Conservation (phyloP, 2,888 invertebrate genomes). For the Tipula helvola region DNA sequence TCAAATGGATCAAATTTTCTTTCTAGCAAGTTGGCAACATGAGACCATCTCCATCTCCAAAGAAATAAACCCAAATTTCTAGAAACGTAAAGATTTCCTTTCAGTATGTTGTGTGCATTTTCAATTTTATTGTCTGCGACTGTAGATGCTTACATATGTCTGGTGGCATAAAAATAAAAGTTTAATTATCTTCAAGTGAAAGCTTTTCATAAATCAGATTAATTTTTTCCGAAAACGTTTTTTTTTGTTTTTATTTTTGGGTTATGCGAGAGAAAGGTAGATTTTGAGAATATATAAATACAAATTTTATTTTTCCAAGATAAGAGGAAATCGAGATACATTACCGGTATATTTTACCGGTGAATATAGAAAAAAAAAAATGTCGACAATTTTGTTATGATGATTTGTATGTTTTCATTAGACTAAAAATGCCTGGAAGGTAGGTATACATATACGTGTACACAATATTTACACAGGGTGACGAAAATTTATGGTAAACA, state of each 20-base stretch:
- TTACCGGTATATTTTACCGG: too few relatives aligned
- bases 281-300: too few relatives aligned
- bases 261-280: neutral
- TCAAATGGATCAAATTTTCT: neutral
- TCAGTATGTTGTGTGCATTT: neutral
- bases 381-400: neutral
- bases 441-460: neutral
- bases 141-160: neutral
- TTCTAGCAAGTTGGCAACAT: neutral
- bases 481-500: neutral
- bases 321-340: too few relatives aligned
- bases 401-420: neutral
- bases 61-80: neutral
- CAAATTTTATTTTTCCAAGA: too few relatives aligned
- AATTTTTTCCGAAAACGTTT: neutral
- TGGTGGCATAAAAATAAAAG: neutral
- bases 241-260: neutral
- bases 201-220: neutral
- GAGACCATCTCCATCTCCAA: neutral
- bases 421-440: neutral
- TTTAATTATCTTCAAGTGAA: neutral
- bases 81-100: neutral
- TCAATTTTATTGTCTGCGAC: neutral
- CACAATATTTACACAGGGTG: neutral
- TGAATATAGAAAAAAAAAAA: neutral